These are phyloP conservation scores for Cistogaster globosa DNA, from an alignment of 2,888 invertebrate species.

Conservation along the genomic window DNA sequence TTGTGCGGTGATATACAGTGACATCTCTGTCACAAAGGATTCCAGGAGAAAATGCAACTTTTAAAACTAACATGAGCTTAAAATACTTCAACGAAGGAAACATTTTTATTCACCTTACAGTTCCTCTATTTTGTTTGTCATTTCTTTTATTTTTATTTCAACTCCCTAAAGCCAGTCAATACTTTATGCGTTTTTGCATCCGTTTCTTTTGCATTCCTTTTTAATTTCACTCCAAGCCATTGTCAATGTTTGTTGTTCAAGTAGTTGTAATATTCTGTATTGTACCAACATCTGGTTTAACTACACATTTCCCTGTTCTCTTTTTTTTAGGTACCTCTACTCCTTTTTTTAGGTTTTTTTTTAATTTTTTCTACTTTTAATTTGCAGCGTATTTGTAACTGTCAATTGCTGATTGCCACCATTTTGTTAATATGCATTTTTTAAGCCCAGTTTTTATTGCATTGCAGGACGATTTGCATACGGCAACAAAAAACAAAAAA, in stretches of 20 bases:
- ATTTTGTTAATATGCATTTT: slow-evolving; percentile 44
- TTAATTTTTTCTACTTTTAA: slow-evolving; percentile 64
- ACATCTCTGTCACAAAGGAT: no score
- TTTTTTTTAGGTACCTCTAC: background rate
- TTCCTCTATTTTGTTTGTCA: background rate
- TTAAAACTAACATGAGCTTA: background rate
- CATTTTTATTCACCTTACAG: background rate
- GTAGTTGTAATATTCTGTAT: slow-evolving; percentile 64
- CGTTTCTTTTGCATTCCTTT: slow-evolving; percentile 59
- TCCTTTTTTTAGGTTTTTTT: slow-evolving; percentile 3
- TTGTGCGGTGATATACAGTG: no score
- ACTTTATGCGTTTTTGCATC: slow-evolving; percentile 65
- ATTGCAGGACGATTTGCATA: slow-evolving; percentile 54
- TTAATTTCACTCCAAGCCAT: slow-evolving; percentile 7
- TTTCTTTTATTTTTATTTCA: slow-evolving; percentile 15
- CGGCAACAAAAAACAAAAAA: slow-evolving; percentile 13
- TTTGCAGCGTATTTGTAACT: slow-evolving; percentile 73
- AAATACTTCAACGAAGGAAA: background rate
- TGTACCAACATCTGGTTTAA: slow-evolving; percentile 56
- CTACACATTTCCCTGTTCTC: background rate
- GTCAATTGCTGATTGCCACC: slow-evolving; percentile 72
- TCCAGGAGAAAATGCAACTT: background rate
- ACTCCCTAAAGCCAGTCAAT: slow-evolving; percentile 59
- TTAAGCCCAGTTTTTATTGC: slow-evolving; percentile 63
- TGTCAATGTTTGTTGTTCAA: slow-evolving; percentile 45